These are phyloP conservation scores for Candoia aspera DNA, from an alignment of 2,113 vertebrate species.

Conservation along the genomic window DNA sequence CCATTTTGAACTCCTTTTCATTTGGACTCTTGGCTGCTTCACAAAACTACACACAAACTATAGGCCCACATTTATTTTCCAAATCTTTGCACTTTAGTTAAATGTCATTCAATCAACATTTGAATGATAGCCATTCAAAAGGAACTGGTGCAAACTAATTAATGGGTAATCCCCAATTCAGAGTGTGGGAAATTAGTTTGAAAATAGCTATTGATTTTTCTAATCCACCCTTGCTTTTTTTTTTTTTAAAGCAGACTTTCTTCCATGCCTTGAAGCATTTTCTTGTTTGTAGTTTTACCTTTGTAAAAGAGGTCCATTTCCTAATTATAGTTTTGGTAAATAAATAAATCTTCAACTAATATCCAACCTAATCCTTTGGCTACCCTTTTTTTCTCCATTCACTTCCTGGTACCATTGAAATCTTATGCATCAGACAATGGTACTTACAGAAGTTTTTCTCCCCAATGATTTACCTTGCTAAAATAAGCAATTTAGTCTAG, in stretches of 20 bases:
- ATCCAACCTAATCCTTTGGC: conserved; percentile 31
- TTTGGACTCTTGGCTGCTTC: conserved; percentile 21
- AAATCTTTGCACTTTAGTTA: conserved; percentile 34
- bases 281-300: conserved; percentile 48
- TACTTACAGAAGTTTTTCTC: conserved; percentile 20
- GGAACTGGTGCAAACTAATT: conserved; percentile 35
- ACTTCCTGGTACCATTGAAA: conserved; percentile 41
- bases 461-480: conserved; percentile 44
- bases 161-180: conserved; percentile 40
- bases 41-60: not conserved
- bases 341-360: conserved; percentile 40
- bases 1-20: not conserved
- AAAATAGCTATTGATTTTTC: conserved; percentile 30
- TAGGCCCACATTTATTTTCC: accelerated
- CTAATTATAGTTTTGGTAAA: conserved; percentile 52
- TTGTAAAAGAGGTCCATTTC: conserved; percentile 55
- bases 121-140: conserved; percentile 38
- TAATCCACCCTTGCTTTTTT: conserved; percentile 31
- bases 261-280: conserved; percentile 41
- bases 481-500: not conserved
- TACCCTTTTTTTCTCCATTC: conserved; percentile 46
- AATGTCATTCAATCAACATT: conserved; percentile 31
- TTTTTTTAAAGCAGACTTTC: conserved; percentile 45
- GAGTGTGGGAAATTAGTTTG: conserved; percentile 47
- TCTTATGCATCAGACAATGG: not conserved